phyloP scores from a whole-genome alignment of 2,888 invertebrate species.

The Cynaeus angustus region DNA sequence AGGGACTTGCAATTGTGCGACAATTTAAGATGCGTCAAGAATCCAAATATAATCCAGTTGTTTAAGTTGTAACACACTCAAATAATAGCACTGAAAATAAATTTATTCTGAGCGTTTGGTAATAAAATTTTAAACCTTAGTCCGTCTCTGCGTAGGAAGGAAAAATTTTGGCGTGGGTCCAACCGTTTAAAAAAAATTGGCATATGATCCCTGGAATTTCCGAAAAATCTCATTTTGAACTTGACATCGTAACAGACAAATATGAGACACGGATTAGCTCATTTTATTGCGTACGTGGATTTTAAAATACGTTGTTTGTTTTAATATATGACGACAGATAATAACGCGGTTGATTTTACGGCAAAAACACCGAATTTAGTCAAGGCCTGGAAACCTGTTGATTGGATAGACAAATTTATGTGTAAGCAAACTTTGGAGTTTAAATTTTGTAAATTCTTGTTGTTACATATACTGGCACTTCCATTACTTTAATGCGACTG shows the following conservation, averaged over 20 bases:
- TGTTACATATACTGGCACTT: constrained; percentile 7
- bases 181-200: constrained; percentile 39
- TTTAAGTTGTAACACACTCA: constrained; percentile 24
- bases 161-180: constrained; percentile 42
- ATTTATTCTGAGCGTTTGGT: constrained; percentile 45
- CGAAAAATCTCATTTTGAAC: constrained; percentile 39
- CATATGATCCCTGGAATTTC: constrained; percentile 31
- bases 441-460: constrained; percentile 20
- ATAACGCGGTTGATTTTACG: neutral
- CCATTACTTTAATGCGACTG: constrained; percentile 29
- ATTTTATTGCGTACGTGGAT: constrained; percentile 16
- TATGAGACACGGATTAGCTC: constrained; percentile 18
- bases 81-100: constrained; percentile 32
- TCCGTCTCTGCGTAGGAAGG: constrained; percentile 42
- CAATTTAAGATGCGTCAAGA: constrained; percentile 34
- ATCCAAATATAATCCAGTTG: constrained; percentile 33
- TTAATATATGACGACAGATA: constrained; percentile 8
- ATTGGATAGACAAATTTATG: neutral
- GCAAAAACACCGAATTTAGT: neutral
- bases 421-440: neutral
- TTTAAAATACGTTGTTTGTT: constrained; percentile 22
- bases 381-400: neutral
- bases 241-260: constrained; percentile 41
- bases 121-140: constrained; percentile 47
- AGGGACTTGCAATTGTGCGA: constrained; percentile 25